Evolutionary conservation across 2,888 invertebrate genomes (phyloP).

Genomic region (Trichopria drosophilae): DNA sequence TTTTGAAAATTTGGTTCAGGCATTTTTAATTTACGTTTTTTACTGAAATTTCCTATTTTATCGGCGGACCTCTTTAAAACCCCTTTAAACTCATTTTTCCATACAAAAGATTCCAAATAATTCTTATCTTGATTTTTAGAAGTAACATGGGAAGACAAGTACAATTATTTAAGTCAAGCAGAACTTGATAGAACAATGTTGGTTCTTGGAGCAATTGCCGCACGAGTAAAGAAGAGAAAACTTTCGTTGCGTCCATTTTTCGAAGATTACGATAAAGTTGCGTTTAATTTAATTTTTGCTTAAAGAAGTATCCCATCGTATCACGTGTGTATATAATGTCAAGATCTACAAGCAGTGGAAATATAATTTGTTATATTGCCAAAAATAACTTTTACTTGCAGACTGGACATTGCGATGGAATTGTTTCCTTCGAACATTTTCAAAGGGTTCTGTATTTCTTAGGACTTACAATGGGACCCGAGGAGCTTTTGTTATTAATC

Average conservation of each 20-base stretch:
- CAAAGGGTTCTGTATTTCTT: conserved; percentile 73
- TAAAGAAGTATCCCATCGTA: no score
- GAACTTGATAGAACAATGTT: conserved; percentile 71
- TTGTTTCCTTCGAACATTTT: conserved; percentile 77
- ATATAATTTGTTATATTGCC: conserved; percentile 65
- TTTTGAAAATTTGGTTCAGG: no score
- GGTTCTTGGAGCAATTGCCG: conserved; percentile 74
- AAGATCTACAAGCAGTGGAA: no score
- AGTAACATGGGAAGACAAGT: conserved; percentile 77
- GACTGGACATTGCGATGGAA: no score
- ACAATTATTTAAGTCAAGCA: conserved; percentile 66
- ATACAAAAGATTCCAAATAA: neutral
- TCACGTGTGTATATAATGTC: no score
- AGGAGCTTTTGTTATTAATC: conserved; percentile 74
- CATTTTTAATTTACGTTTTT: no score
- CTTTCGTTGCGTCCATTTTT: conserved; percentile 74
- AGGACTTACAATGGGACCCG: conserved; percentile 69
- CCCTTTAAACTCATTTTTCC: no score
- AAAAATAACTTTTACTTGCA: no score
- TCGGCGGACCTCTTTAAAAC: no score
- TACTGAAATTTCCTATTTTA: no score
- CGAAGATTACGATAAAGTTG: no score
- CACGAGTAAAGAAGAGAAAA: conserved; percentile 62
- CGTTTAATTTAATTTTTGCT: no score
- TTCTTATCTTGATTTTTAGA: conserved; percentile 6